Evolutionary conservation across 2,113 vertebrate genomes (phyloP).

Genomic region (Saguinus midas): DNA sequence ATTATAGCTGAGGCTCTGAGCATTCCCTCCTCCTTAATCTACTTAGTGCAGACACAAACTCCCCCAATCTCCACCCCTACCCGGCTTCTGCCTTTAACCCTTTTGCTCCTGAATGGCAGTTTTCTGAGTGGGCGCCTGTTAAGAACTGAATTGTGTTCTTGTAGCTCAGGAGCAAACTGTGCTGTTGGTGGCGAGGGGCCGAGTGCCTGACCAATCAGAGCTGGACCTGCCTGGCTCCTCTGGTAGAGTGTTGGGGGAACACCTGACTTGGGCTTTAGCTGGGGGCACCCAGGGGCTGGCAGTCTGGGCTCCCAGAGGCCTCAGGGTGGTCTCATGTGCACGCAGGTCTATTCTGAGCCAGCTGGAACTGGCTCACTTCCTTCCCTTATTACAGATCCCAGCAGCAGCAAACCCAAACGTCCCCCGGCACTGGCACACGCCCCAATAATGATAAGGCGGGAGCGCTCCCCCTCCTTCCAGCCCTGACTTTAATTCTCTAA

Average conservation of each 20-base stretch:
- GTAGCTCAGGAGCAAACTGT: too few relatives aligned
- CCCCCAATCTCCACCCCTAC: fast-evolving
- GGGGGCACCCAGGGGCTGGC: not conserved
- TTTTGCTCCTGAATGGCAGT: not conserved
- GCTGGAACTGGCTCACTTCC: not conserved
- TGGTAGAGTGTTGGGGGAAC: not conserved
- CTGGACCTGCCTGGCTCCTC: not conserved
- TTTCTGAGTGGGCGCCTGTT: not conserved
- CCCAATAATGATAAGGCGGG: not conserved
- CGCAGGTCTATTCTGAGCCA: not conserved
- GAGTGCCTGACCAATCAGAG: too few relatives aligned
- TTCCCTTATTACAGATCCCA: not conserved
- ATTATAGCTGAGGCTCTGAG: conserved; percentile 9
- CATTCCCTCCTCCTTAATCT: not conserved
- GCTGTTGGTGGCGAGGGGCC: too few relatives aligned
- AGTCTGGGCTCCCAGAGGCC: not conserved
- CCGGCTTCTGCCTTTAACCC: not conserved
- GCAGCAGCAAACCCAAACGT: fast-evolving
- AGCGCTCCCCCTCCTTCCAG: conserved; percentile 11
- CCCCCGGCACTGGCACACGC: fast-evolving
- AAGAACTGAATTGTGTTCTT: not conserved
- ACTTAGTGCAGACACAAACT: not conserved
- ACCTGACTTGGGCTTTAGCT: not conserved
- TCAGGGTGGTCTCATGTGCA: not conserved
- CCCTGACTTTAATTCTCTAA: conserved; percentile 56